Percentiles rank a stretch among this genome's conserved stretches.
Conservation (phyloP, 1,140 invertebrate species). For the Ostrea edulis region DNA sequence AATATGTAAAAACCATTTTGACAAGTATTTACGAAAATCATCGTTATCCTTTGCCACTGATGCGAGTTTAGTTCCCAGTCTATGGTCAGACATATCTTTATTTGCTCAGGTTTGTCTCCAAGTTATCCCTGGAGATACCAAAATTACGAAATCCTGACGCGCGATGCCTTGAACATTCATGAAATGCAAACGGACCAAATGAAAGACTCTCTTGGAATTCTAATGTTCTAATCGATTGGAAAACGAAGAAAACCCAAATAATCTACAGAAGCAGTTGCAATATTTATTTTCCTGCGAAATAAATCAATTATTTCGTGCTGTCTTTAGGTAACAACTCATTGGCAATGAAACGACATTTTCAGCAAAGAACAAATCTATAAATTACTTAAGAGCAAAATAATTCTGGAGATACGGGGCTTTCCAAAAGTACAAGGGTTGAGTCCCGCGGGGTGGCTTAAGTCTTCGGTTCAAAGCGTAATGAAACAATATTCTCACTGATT, state of each 20-base stretch:
- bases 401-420: neutral
- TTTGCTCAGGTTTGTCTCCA: neutral
- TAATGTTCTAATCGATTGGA: conserved; percentile 8
- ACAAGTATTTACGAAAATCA: neutral
- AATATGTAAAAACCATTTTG: neutral
- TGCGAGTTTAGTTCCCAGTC: neutral
- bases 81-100: neutral
- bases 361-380: neutral
- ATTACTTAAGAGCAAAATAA: neutral
- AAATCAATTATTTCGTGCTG: conserved; percentile 25
- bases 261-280: conserved; percentile 21
- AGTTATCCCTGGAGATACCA: too few species aligned
- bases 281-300: conserved; percentile 29
- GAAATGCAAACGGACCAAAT: conserved; percentile 35
- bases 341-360: neutral
- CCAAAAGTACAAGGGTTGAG: neutral
- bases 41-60: neutral
- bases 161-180: conserved; percentile 9
- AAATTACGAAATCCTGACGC: neutral
- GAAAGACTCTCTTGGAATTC: conserved; percentile 20
- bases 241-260: conserved; percentile 4
- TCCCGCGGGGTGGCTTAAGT: neutral
- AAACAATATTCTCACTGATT: neutral
- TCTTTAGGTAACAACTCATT: neutral
- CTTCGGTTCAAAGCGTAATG: neutral